phyloP scores from a whole-genome alignment of 2,113 vertebrate species.

The Odobenus rosmarus region DNA sequence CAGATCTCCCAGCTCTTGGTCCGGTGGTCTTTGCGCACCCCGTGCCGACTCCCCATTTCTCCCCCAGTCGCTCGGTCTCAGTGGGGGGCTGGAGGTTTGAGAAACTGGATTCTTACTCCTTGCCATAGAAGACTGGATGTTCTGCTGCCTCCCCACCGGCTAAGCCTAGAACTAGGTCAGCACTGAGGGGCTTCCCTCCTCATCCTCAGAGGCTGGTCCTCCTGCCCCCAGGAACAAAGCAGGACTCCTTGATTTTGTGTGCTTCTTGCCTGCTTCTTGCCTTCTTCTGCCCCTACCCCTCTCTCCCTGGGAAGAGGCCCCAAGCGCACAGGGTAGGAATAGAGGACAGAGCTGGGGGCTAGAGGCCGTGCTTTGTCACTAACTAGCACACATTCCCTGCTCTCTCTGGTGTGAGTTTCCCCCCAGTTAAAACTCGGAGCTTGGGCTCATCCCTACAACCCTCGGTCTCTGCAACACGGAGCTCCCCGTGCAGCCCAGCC shows the following conservation, averaged over 20 bases:
- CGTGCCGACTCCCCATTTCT: fast-evolving
- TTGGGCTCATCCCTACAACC: not conserved
- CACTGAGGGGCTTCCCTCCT: not conserved
- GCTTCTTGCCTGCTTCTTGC: not conserved
- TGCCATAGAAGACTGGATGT: fast-evolving
- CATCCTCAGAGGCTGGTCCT: not conserved
- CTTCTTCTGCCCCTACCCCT: not conserved
- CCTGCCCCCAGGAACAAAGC: not conserved
- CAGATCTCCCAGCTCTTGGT: fast-evolving
- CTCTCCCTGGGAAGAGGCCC: not conserved
- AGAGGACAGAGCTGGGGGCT: not conserved
- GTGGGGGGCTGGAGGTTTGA: not conserved
- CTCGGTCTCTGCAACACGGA: not conserved
- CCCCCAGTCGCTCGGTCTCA: fast-evolving
- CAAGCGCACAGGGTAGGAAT: not conserved
- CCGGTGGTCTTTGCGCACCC: not conserved
- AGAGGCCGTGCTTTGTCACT: not conserved
- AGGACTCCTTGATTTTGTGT: not conserved
- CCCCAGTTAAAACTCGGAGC: not conserved
- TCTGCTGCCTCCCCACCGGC: fast-evolving
- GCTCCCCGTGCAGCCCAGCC: not conserved
- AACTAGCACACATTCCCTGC: too few relatives aligned
- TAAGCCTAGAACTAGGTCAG: not conserved
- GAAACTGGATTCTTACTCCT: not conserved
- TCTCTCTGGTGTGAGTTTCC: not conserved